Percentiles rank a stretch among this genome's conserved stretches.
phyloP scores from a whole-genome alignment of 2,888 invertebrate species.

The Axea sp. region DNA sequence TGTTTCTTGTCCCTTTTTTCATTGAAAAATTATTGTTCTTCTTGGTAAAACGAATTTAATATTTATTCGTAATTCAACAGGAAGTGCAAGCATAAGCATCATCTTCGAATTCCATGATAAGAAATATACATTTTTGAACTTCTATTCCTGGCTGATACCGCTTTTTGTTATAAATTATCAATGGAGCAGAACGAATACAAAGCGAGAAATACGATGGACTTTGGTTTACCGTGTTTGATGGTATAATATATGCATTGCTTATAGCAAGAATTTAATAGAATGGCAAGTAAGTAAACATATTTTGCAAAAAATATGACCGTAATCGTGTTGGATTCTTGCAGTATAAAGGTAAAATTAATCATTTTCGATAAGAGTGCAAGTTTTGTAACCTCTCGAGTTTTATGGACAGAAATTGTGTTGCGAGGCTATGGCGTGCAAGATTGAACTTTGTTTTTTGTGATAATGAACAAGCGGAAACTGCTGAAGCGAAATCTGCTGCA shows the following conservation, averaged over 20 bases:
- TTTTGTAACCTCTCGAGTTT: constrained; percentile 26
- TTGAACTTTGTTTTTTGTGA: constrained; percentile 33
- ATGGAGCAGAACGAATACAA: constrained; percentile 37
- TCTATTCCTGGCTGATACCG: constrained; percentile 17
- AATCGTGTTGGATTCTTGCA: constrained; percentile 12
- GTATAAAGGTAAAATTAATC: constrained; percentile 34
- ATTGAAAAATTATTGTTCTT: constrained; percentile 1
- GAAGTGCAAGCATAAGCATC: constrained; percentile 13
- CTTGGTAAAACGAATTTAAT: constrained; percentile 2
- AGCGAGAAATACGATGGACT: constrained; percentile 23
- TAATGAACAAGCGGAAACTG: constrained; percentile 37
- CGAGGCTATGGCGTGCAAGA: constrained; percentile 17
- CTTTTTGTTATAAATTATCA: constrained; percentile 44
- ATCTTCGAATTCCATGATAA: constrained; percentile 14
- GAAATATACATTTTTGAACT: constrained; percentile 8
- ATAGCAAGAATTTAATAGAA: constrained; percentile 35
- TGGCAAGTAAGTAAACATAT: constrained; percentile 10
- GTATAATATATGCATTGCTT: constrained; percentile 25
- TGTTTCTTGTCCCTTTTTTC: no score
- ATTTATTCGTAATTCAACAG: constrained; percentile 23
- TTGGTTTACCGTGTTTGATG: no score
- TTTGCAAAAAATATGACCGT: constrained; percentile 22
- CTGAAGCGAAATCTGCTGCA: constrained; percentile 20
- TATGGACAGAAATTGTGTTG: constrained; percentile 29
- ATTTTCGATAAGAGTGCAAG: constrained; percentile 30